phyloP scores from a whole-genome alignment of 2,888 invertebrate genomes.

The Oscheius sp. region DNA sequence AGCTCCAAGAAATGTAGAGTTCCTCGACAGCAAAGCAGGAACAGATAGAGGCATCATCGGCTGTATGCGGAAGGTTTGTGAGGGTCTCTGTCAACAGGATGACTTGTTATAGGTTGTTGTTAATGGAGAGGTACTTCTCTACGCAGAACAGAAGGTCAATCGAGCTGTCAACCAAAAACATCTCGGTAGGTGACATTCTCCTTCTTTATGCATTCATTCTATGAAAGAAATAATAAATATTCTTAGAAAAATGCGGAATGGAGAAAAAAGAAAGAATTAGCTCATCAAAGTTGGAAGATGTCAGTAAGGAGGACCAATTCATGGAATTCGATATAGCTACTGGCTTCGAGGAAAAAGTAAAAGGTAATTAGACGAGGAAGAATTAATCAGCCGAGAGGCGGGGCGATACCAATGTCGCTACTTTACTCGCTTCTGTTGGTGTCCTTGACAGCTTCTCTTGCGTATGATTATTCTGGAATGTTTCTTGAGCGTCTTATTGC shows the following conservation, averaged over 20 bases:
- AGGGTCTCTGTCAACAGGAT: background rate
- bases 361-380: slow-evolving; percentile 16
- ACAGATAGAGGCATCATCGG: slow-evolving; percentile 45
- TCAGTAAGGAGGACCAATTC: slow-evolving; percentile 18
- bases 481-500: slow-evolving; percentile 48
- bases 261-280: slow-evolving; percentile 21
- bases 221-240: background rate
- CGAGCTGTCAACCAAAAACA: slow-evolving; percentile 36
- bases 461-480: slow-evolving; percentile 47
- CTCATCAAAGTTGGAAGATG: background rate
- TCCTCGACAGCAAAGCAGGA: slow-evolving; percentile 47
- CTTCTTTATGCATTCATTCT: background rate
- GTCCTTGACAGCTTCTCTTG: background rate
- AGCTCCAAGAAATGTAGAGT: slow-evolving; percentile 50
- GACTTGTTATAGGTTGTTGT: slow-evolving; percentile 35
- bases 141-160: slow-evolving; percentile 40
- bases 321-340: slow-evolving; percentile 29
- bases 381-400: background rate
- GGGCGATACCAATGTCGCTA: background rate
- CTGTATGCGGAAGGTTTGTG: slow-evolving; percentile 43
- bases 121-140: slow-evolving; percentile 47
- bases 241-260: slow-evolving; percentile 41
- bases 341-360: slow-evolving; percentile 15
- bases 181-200: slow-evolving; percentile 21
- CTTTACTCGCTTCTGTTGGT: background rate